phyloP scores from a whole-genome alignment of 2,797 vertebrate species.

The Momotus momota region DNA sequence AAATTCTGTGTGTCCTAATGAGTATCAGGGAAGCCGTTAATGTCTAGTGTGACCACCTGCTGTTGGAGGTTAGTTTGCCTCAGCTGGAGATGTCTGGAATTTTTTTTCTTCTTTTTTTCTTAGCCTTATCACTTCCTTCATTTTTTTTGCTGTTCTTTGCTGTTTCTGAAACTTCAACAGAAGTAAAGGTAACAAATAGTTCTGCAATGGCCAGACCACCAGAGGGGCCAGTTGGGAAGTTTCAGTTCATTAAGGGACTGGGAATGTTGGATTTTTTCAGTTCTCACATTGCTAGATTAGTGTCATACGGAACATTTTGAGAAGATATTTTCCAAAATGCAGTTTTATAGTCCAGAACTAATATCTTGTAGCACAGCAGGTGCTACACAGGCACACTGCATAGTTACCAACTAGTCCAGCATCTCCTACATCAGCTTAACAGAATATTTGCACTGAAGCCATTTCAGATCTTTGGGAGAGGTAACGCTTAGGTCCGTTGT shows the following conservation, averaged over 20 bases:
- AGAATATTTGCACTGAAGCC: conserved; percentile 42
- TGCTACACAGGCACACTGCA: background rate
- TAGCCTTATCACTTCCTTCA: background rate
- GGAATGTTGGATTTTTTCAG: background rate
- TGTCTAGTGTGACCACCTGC: background rate
- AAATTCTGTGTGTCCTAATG: background rate
- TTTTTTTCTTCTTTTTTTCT: background rate
- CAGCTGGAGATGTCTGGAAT: background rate
- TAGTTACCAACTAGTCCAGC: background rate
- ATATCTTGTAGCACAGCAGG: conserved; percentile 6
- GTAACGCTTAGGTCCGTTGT: conserved; percentile 19
- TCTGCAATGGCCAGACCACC: background rate
- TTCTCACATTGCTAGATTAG: background rate
- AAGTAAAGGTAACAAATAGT: background rate
- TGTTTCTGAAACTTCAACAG: background rate
- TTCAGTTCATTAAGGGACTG: background rate
- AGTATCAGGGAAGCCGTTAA: background rate
- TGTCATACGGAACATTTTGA: background rate
- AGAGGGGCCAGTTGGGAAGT: background rate
- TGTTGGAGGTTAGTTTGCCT: background rate
- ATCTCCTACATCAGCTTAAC: conserved; percentile 1
- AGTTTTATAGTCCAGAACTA: conserved; percentile 7
- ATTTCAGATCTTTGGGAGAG: conserved; percentile 33
- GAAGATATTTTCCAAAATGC: conserved; percentile 26
- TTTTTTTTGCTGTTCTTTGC: background rate